Percentiles rank a stretch among this genome's conserved stretches.
These are phyloP conservation scores for Ypsolopha scabrella DNA, from an alignment of 2,888 invertebrate species.

Conservation along the genomic window DNA sequence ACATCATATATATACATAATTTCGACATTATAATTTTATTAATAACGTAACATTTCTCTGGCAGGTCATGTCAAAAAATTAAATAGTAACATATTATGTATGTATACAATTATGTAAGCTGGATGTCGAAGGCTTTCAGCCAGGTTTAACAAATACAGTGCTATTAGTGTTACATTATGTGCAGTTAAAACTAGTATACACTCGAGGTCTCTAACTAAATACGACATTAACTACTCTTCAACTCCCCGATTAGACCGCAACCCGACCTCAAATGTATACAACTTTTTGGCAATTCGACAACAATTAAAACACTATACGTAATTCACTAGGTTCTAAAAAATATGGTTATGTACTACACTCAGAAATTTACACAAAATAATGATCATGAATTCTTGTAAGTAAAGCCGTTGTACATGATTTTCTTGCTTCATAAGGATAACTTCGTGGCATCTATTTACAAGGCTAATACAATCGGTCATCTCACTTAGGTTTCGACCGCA, in stretches of 20 bases:
- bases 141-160: constrained; percentile 37
- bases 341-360: constrained; percentile 16
- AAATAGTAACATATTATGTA: constrained; percentile 28
- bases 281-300: constrained; percentile 59
- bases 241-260: constrained; percentile 1
- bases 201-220: constrained; percentile 15
- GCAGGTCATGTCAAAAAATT: constrained; percentile 41
- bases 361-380: constrained; percentile 9
- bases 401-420: constrained; percentile 22
- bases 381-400: constrained; percentile 16
- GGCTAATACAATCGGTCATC: too few relatives aligned
- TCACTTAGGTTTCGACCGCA: too few relatives aligned
- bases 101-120: constrained; percentile 21
- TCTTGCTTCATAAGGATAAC: constrained; percentile 20
- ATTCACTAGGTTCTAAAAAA: constrained; percentile 23
- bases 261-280: background rate
- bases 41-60: constrained; percentile 56
- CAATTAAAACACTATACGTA: constrained; percentile 30
- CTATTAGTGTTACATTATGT: constrained; percentile 28
- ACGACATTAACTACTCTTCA: background rate
- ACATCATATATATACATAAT: constrained; percentile 68
- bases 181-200: constrained; percentile 28
- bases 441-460: constrained; percentile 37
- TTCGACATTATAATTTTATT: constrained; percentile 59
- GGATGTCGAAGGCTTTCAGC: constrained; percentile 28